phyloP scores from a whole-genome alignment of 37 sponge, comb jelly and placozoan species.

The Axinella damicornis region DNA sequence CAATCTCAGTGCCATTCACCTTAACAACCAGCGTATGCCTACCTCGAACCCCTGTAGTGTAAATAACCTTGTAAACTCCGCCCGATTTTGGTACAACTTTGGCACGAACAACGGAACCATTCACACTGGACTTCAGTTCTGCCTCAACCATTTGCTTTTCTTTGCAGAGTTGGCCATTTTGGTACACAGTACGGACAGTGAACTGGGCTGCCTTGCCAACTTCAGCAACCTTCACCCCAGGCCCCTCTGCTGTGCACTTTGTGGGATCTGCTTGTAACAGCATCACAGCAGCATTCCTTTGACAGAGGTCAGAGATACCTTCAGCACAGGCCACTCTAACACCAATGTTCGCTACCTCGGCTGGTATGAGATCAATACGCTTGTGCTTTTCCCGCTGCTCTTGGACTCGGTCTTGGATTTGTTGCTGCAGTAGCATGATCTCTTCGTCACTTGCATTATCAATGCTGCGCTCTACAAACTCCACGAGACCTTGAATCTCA shows the following conservation, averaged over 20 bases:
- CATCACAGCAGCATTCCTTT: not conserved
- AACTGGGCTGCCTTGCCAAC: constrained; percentile 8
- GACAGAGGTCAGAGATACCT: constrained; percentile 11
- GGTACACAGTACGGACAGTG: not conserved
- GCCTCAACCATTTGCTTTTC: not conserved
- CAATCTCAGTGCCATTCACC: constrained; percentile 10
- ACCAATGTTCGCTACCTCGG: constrained; percentile 13
- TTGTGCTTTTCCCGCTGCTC: not conserved
- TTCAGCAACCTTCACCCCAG: constrained; percentile 8
- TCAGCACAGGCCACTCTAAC: constrained; percentile 7
- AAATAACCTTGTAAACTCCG: constrained; percentile 1
- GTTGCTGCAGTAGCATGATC: not conserved
- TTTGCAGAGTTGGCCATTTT: not conserved
- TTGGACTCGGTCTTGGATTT: not conserved
- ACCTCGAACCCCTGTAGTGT: constrained; percentile 18
- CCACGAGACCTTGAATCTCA: constrained; percentile 11
- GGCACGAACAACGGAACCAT: constrained; percentile 1
- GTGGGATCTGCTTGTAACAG: not conserved
- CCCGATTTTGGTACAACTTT: not conserved
- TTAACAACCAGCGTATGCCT: constrained; percentile 10
- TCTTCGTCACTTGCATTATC: constrained; percentile 17
- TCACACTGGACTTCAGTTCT: constrained; percentile 12
- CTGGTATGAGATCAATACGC: not conserved
- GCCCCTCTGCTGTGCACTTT: not conserved
- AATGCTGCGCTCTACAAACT: constrained; percentile 11